Percentiles rank a stretch among this genome's conserved stretches.
These are phyloP conservation scores for Dynastes grantii DNA, from an alignment of 2,888 invertebrate genomes.

Conservation along the genomic window DNA sequence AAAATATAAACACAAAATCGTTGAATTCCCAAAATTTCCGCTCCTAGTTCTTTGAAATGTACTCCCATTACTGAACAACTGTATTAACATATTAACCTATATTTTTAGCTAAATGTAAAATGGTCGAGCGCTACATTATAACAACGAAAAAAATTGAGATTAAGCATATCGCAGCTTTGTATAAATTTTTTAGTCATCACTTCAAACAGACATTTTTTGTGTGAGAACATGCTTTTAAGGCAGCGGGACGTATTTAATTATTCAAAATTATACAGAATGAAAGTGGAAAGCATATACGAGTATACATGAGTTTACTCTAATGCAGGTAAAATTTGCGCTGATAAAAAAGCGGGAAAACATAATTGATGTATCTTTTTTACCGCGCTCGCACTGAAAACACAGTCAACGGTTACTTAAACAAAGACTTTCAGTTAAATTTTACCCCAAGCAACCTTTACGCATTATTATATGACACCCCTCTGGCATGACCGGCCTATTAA, in stretches of 20 bases:
- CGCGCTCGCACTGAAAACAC: constrained; percentile 20
- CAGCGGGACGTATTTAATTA: constrained; percentile 6
- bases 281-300: constrained; percentile 23
- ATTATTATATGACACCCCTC: constrained; percentile 46
- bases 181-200: constrained; percentile 8
- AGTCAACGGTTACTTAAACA: constrained; percentile 49
- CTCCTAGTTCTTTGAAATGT: too few species aligned
- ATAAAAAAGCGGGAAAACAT: constrained; percentile 12
- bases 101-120: not conserved
- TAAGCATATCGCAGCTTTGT: not conserved
- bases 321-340: constrained; percentile 26
- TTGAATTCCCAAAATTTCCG: too few species aligned
- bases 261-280: constrained; percentile 28
- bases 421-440: constrained; percentile 50
- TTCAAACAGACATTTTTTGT: not conserved
- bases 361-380: constrained; percentile 38
- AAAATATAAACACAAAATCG: too few species aligned
- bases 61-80: too few species aligned
- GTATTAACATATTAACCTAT: not conserved
- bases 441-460: constrained; percentile 47
- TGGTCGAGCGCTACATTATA: not conserved
- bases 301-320: constrained; percentile 20
- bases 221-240: constrained; percentile 15
- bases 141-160: not conserved
- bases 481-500: constrained; percentile 42